Percentiles rank a stretch among this genome's conserved stretches.
These are phyloP conservation scores for Chiloscyllium plagiosum DNA, from an alignment of 2,113 vertebrate genomes.

Conservation along the genomic window DNA sequence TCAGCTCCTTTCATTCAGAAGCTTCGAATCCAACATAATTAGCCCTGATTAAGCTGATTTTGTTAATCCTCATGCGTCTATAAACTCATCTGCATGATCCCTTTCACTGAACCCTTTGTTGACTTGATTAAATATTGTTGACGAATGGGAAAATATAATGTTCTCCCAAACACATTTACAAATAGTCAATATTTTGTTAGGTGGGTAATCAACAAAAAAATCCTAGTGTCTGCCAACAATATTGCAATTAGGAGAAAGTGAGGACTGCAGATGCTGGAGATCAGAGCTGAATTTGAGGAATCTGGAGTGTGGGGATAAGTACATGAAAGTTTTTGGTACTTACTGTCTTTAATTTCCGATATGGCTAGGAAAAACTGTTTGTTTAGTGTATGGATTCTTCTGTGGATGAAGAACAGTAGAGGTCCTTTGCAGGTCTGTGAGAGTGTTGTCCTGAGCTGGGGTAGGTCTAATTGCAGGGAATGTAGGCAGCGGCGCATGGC, in stretches of 20 bases:
- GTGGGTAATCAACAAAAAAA: background rate
- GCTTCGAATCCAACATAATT: background rate
- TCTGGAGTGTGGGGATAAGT: no score
- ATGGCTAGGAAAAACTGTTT: no score
- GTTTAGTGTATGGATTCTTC: no score
- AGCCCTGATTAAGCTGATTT: background rate
- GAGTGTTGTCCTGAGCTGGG: no score
- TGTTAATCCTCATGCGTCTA: background rate
- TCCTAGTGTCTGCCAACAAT: background rate
- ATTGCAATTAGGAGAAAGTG: background rate
- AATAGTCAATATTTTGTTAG: background rate
- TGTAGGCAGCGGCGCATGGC: no score
- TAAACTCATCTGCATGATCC: background rate
- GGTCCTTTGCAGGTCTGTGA: no score
- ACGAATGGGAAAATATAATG: background rate
- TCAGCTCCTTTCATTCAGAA: background rate
- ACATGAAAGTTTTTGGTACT: no score
- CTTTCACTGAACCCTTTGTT: background rate
- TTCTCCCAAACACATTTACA: background rate
- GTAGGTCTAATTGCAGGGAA: no score
- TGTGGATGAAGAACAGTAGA: no score
- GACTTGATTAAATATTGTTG: slow-evolving; percentile 12
- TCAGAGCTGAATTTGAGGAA: no score
- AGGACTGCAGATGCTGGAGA: no score
- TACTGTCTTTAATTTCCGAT: no score